Evolutionary conservation across 2,888 invertebrate genomes (phyloP).

Genomic region (Xestoiulus laeticollis): DNA sequence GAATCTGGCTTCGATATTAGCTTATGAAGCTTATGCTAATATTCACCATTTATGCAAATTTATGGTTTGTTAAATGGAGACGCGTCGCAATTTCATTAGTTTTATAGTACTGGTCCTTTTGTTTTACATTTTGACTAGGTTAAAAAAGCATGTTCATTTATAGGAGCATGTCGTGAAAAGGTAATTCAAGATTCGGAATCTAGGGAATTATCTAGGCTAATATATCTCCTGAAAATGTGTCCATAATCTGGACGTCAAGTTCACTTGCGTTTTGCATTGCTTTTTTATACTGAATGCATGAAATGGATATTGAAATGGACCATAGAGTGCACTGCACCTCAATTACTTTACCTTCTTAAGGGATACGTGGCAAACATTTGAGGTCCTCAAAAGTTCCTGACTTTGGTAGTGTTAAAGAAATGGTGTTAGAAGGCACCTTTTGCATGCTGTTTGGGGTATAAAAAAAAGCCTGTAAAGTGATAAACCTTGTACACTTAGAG

Average conservation of each 20-base stretch:
- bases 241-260: not conserved
- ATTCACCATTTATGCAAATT: no score
- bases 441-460: not conserved
- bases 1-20: no score
- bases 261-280: not conserved
- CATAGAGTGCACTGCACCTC: not conserved
- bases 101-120: no score
- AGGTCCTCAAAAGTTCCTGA: not conserved
- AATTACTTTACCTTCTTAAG: not conserved
- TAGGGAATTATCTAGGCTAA: not conserved
- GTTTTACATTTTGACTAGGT: no score
- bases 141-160: not conserved
- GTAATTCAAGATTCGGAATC: not conserved
- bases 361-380: not conserved
- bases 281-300: not conserved
- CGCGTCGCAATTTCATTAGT: no score
- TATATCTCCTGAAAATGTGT: not conserved
- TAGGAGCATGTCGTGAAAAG: not conserved
- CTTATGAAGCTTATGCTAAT: no score
- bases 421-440: not conserved
- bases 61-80: no score
- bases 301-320: not conserved
- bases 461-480: constrained; percentile 30
- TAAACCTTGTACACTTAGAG: constrained; percentile 23
- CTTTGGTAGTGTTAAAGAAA: not conserved